These are phyloP conservation scores for Hyalella azteca DNA, from an alignment of 2,888 invertebrate species.

Conservation along the genomic window DNA sequence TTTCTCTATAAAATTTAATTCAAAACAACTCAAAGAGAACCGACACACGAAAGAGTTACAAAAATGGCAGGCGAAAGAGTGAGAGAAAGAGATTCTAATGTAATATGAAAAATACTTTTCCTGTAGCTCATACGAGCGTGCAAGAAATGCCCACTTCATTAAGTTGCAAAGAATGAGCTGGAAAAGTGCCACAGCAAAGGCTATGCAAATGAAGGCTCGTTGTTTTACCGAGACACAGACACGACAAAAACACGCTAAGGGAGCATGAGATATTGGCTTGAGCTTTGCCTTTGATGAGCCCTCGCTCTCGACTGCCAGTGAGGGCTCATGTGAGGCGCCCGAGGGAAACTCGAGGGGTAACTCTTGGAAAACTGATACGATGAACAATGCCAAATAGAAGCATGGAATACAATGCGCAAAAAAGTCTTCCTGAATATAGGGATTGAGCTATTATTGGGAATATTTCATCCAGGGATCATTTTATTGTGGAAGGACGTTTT, in stretches of 20 bases:
- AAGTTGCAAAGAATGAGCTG: constrained; percentile 13
- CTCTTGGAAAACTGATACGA: not conserved
- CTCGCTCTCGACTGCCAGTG: not conserved
- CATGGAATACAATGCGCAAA: no score
- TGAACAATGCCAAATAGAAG: no score
- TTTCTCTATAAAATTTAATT: no score
- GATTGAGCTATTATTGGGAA: no score
- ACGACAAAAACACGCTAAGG: not conserved
- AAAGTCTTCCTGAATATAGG: no score
- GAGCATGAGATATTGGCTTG: constrained; percentile 7
- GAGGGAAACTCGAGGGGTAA: not conserved
- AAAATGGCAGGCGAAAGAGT: no score
- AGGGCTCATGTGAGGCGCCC: not conserved
- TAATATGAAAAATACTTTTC: no score
- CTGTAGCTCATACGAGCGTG: not conserved
- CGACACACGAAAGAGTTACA: no score
- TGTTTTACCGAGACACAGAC: not conserved
- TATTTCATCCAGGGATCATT: no score
- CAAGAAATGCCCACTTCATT: constrained; percentile 17
- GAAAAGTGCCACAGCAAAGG: constrained; percentile 20
- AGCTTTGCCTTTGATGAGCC: not conserved
- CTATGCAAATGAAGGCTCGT: constrained; percentile 23
- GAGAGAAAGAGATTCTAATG: no score
- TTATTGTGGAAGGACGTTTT: no score
- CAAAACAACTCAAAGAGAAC: no score